Percentiles rank a stretch among this genome's conserved stretches.
phyloP scores from a whole-genome alignment of 2,797 vertebrate species.

The Tenualosa ilisha region DNA sequence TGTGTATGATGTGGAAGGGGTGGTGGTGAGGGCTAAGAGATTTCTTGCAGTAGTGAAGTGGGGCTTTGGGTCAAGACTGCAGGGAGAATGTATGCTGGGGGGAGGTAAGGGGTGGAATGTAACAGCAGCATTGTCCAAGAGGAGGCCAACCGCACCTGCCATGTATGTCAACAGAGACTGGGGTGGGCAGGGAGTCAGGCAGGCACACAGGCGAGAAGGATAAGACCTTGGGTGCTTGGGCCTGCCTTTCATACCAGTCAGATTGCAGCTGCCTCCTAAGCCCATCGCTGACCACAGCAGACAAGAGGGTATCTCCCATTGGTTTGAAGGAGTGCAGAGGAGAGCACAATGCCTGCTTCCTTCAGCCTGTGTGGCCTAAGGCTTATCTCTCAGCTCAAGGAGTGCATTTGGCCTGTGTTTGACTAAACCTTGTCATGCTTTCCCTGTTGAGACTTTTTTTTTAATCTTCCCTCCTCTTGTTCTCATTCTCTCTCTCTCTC shows the following conservation, averaged over 20 bases:
- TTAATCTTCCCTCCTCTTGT: conserved; percentile 55
- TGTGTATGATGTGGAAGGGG: neutral
- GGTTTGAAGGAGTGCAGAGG: conserved; percentile 23
- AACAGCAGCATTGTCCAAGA: conserved; percentile 47
- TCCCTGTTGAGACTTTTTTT: neutral
- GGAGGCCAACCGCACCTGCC: conserved; percentile 72
- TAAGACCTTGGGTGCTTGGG: neutral
- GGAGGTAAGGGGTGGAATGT: conserved; percentile 32
- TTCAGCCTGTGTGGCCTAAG: conserved; percentile 70
- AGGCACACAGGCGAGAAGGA: conserved; percentile 68
- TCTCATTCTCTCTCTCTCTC: conserved; percentile 61
- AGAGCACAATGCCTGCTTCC: conserved; percentile 56
- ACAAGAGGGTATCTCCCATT: conserved; percentile 63
- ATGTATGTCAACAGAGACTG: conserved; percentile 67
- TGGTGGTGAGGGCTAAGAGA: neutral
- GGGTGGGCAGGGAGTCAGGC: conserved; percentile 69
- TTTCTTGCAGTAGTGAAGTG: conserved; percentile 13
- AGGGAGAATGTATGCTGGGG: conserved; percentile 20
- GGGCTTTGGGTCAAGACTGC: neutral
- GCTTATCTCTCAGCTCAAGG: conserved; percentile 67
- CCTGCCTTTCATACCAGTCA: conserved; percentile 65
- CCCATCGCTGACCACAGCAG: conserved; percentile 67
- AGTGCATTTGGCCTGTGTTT: conserved; percentile 39
- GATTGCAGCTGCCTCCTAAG: conserved; percentile 50
- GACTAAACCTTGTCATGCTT: neutral